Evolutionary conservation across 1,140 invertebrate species (phyloP), one percentile per base, ranked within the genome.

Genomic region (Aphelinus certus): DNA sequence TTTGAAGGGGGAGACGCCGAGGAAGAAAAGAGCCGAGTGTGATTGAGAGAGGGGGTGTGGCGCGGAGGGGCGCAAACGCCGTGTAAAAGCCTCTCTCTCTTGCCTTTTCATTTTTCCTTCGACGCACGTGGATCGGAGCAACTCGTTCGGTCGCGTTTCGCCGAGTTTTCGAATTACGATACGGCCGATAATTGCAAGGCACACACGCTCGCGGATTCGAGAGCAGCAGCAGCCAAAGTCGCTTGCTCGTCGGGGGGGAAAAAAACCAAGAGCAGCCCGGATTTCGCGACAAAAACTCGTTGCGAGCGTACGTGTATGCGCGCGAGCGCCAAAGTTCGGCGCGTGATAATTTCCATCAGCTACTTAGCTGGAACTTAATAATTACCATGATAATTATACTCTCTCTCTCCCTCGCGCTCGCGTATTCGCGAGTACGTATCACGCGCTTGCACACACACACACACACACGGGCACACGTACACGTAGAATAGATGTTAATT

Each of bases 371-470:
- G 75, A 76, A 83, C 81, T 81, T 83, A 84, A 86, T 87, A 87
- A 87, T 87, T 85, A 87, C 80, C 76, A 74, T 77, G 85, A 87
- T 87, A 86, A 87, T 87, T 85, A 87, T 85, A 84, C 81, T 77
- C 79, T 80, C 76, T 79, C 77, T 26, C 26, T 26, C 26, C 26
- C 26, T 26, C 26, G 26, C 26, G 26, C 26, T 73, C 76, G 81
- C 78, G 73, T 78, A 80, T 81, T 78, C 78, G 63, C 64, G 77
- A 78, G 61, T 79, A 76, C 75, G 77, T 76, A 74, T 76, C 69
- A 61, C 72, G 9, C 57, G 62, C 71, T 77, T 68, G 64, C 62
- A 48, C 26, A 57, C 26, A 55, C 60, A 53, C 43, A 68, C 10
- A 5, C 47, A 65, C 63, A 26, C 10, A 46, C 4, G n/a, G 47